Evolutionary conservation across 2,888 invertebrate genomes (phyloP), one percentile per base, ranked within the genome.

Genomic region (Leptothorax acervorum): DNA sequence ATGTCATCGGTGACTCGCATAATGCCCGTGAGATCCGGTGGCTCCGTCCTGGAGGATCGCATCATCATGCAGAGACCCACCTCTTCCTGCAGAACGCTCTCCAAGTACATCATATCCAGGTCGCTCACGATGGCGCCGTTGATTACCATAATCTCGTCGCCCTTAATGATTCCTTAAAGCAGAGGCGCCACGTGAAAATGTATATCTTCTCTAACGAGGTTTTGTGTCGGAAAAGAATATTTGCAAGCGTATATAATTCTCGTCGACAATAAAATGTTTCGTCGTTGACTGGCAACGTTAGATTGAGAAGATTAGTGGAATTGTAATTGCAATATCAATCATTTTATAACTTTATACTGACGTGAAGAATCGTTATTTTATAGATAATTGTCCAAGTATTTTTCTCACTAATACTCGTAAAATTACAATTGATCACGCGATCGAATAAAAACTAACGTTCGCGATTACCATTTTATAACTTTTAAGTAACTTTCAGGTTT

Each of bases 31-130:
- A 95, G 95, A 90, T 95, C 95, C 0, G 96, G 96, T 15, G 96
- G 96, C 90, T 96, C 96, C 18, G 96, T 96, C 85, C 96, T 95
- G 81, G 96, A 96, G 9, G 96, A 96, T 91, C 99, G 97, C 97
- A 99, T 98, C 97, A 99, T 99, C 97, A 99, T 98, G 96, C 98
- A 98, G 87, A 99, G 96, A 70, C 98, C 97, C 88, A 98, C 96
- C 94, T 99, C 99, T 95, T 99, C 99, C 95, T 99, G 99, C 91
- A 99, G 96, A 88, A 99, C 98, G 94, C 98, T 98, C 95, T 99
- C 99, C 95, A 99, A 96, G 96, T 99, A 99, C 98, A 99, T 99
- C 99, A 99, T 99, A 96, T 99, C 99, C 96, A 99, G 96, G 96
- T 99, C 99, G 94, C 98, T 98, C 91, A 99, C 99, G 95, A 99